Evolutionary conservation across 2,113 vertebrate species (phyloP).

Genomic region (Sylvilagus bachmani): DNA sequence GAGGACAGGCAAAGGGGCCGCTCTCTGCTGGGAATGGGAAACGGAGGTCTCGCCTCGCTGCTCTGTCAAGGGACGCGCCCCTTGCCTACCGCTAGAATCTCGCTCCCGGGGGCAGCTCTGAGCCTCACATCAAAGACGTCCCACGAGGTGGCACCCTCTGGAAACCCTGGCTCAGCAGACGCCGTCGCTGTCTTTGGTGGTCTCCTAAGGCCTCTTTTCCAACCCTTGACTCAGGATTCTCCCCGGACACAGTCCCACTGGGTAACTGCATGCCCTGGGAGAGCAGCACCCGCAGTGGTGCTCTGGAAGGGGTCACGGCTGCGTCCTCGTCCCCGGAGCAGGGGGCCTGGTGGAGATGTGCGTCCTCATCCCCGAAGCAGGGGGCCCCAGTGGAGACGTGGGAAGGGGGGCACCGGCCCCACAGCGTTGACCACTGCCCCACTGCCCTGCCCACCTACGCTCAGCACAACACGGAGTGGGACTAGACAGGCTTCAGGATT

Average conservation of each 20-base stretch:
- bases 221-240: constrained; percentile 16
- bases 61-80: neutral
- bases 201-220: neutral
- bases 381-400: neutral
- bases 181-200: neutral
- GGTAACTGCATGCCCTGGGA: neutral
- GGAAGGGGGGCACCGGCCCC: neutral
- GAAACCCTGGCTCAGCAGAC: neutral
- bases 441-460: neutral
- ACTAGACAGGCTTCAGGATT: neutral
- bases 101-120: neutral
- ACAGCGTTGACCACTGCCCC: neutral
- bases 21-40: neutral
- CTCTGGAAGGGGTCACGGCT: no score
- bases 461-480: neutral
- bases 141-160: no score
- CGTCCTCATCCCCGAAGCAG: neutral
- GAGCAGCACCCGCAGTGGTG: neutral
- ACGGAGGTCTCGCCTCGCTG: no score
- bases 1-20: neutral
- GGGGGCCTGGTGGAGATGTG: neutral
- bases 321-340: neutral
- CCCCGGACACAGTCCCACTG: neutral
- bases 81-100: neutral
- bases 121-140: no score